Percentiles rank a stretch among this genome's conserved stretches.
phyloP scores from a whole-genome alignment of 2,797 vertebrate genomes.

The Xiphorhynchus erythropygius region DNA sequence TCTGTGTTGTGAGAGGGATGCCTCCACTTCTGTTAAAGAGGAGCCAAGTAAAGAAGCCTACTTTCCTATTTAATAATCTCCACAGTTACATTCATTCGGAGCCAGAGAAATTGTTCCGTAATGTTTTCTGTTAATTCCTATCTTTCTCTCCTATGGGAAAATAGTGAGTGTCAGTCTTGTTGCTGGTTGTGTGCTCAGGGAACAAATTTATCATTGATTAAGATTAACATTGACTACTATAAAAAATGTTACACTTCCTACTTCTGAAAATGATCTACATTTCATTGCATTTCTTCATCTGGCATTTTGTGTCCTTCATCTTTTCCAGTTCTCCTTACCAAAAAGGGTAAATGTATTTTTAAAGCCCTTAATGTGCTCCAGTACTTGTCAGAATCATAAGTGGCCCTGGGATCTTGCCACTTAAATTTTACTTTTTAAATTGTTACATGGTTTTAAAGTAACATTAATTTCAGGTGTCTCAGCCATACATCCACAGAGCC shows the following conservation, averaged over 20 bases:
- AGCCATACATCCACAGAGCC: background rate
- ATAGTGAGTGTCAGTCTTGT: background rate
- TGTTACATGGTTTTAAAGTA: background rate
- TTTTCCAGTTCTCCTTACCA: background rate
- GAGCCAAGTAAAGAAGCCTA: background rate
- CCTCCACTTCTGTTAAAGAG: background rate
- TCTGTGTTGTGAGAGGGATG: background rate
- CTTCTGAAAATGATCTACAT: background rate
- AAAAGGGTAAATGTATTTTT: conserved; percentile 30
- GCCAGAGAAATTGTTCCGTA: background rate
- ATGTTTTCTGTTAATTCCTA: background rate
- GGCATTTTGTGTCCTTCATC: background rate
- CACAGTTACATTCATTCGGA: background rate
- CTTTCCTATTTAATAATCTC: background rate
- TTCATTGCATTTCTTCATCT: background rate
- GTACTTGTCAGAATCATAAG: background rate
- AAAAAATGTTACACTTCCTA: background rate
- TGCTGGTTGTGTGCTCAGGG: background rate
- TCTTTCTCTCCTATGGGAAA: background rate
- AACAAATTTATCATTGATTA: conserved; percentile 7
- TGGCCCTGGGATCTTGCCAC: background rate
- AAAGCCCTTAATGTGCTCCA: background rate
- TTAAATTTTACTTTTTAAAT: too few species aligned
- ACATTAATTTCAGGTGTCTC: background rate
- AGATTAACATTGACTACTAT: background rate